Base-by-base conservation (phyloP, 1,140 invertebrate genomes). In the Ptiloglossa arizonensis region DNA sequence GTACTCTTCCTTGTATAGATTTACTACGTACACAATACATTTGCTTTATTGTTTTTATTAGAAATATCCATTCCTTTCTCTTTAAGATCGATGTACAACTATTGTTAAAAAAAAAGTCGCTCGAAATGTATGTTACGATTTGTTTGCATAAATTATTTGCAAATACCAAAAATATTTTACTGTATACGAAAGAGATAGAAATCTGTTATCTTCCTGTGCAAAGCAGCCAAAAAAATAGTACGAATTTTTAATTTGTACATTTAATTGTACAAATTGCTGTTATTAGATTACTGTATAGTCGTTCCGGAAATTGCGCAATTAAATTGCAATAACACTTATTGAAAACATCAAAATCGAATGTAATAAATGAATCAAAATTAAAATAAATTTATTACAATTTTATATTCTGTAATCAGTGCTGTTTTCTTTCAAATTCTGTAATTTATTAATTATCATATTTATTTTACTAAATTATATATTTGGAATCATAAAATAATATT, bases 361-460 rank as follows among this genome's bases (percentile, higher is more conserved):
- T 32, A 62, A 41, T 19, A 13, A 46, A 46, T 46, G 13, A 48
- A 63, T 32, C 35, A 19, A 35, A 19, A 24, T 35, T 22, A 52
- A 3, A 24, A 17, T 35, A 35, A 67, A 68, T 63, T 77, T 62
- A 13, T 68, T 48, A 50, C 3, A 63, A 76, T 29, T 8, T 32
- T 32, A 13, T n/a, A n/a, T n/a, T n/a, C n/a, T n/a, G n/a, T n/a
- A n/a, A n/a, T n/a, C n/a, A n/a, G n/a, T n/a, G n/a, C n/a, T n/a
- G n/a, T n/a, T n/a, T n/a, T n/a, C n/a, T n/a, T n/a, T n/a, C n/a
- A 46, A 32, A 35, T 6, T 2, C 2, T 5, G 5, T n/a, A 17
- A 17, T 56, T 24, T 22, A 9, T 1, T n/a, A 2, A 32, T n/a
- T 22, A 17, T 50, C 11, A 1, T 1, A 50, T 46, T 44, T 8